Conservation (phyloP, 1,140 invertebrate genomes). For the Wiebesia pumilae region DNA sequence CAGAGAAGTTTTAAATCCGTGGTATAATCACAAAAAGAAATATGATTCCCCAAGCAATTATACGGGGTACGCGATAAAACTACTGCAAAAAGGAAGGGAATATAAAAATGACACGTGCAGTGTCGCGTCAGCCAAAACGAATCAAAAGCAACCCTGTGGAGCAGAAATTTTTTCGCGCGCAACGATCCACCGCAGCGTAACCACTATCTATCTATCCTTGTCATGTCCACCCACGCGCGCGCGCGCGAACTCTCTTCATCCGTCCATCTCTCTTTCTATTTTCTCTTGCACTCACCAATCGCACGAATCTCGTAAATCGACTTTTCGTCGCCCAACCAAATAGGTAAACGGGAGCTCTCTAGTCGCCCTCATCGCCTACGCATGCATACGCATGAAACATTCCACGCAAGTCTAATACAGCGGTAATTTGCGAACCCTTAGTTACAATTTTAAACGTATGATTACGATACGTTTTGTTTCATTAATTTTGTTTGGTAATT, state of each 20-base stretch:
- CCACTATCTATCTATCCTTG: background rate
- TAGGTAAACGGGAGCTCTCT: slow-evolving; percentile 7
- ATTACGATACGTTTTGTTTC: background rate
- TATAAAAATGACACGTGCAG: slow-evolving; percentile 43
- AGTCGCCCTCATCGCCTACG: slow-evolving; percentile 15
- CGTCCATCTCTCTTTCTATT: background rate
- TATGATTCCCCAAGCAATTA: slow-evolving; percentile 40
- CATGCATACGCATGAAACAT: background rate
- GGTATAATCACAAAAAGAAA: slow-evolving; percentile 45
- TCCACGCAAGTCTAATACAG: too few species aligned
- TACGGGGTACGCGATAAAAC: slow-evolving; percentile 38
- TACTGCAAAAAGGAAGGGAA: slow-evolving; percentile 32
- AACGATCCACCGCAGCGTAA: slow-evolving; percentile 28
- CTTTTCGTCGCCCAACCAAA: slow-evolving; percentile 46
- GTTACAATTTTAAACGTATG: background rate
- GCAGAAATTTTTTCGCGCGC: slow-evolving; percentile 41
- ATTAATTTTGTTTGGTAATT: background rate
- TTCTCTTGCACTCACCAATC: slow-evolving; percentile 16
- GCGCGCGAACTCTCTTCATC: background rate
- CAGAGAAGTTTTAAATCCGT: slow-evolving; percentile 8
- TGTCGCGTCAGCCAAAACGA: slow-evolving; percentile 33
- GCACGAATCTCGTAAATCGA: slow-evolving; percentile 46
- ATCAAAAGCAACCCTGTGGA: slow-evolving; percentile 43
- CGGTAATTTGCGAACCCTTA: background rate
- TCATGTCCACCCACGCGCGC: background rate